Evolutionary conservation across 2,113 vertebrate species (phyloP), one percentile per base, ranked within the genome.

Genomic region (Corvus cornix): DNA sequence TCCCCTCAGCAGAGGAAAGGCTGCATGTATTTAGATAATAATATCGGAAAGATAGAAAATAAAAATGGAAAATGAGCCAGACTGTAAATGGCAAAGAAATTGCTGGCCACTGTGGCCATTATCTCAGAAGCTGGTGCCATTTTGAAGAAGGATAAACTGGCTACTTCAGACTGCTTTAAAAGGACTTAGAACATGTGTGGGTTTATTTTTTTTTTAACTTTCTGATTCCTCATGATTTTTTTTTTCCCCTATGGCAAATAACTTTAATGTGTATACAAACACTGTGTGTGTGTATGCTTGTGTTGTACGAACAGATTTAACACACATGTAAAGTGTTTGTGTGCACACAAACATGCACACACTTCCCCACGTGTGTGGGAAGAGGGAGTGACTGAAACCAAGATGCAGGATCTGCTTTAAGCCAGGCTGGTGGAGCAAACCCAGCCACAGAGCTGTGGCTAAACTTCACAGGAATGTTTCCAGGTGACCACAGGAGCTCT

Each of bases 371-470:
- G 0, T 0, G 3, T 8, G 58, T 76, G 69, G 55, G 72, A 30
- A 17, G 63, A 48, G 35, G 41, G 16, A 69, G 30, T 0, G 0
- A 12, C 63, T 41, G 55, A 44, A 84, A n/a, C 28, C 0, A 3
- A 24, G 64, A 2, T 13, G 74, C 18, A 12, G 1, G 7, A 37
- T 12, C 10, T 39, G 9, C 37, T 66, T 44, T 18, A 23, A 69
- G 21, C 5, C 26, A 4, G 22, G 1, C 24, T 37, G 51, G 33
- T 67, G n/a, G 49, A 46, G 68, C 63, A 37, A 77, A 44, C 4
- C 58, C 56, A 5, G 23, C 31, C 7, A 0, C 39, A 16, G 66
- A 43, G 53, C 74, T 49, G 67, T 4, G 35, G 33, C 39, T 5
- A 1, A 73, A 51, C 55, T 39, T 21, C 68, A 1, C 21, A n/a